Base-by-base conservation (phyloP, 2,888 invertebrate genomes). In the Lycophotia porphyrea region DNA sequence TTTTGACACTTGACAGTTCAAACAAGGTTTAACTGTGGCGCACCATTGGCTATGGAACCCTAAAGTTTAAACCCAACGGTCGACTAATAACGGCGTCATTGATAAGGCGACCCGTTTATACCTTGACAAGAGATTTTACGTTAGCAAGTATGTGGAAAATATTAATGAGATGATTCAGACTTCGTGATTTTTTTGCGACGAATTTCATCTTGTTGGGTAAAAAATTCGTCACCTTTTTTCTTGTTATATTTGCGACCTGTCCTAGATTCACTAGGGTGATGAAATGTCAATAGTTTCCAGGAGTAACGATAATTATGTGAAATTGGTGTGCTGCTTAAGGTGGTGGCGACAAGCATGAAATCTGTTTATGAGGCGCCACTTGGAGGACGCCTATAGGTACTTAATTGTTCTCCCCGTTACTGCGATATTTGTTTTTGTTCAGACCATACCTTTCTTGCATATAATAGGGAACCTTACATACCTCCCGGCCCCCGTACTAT, bases 61-160 rank as follows among this genome's bases (percentile, higher is more conserved):
- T 80, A 88, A 87, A 58, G 36, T 84, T 87, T 64, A 75, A 86
- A 63, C 47, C 0, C 72, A 88, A 86, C 82, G 72, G 75, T 69
- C 74, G n/a, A 74, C 68, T 75, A 49, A 74, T 87, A 87, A 87
- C 87, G 84, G 82, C 58, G 55, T 31, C 42, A 77, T 71, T 73
- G 82, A 80, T 80, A 81, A 72, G 36, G 61, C 42, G 24, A 36
- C 58, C 58, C 18, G 80, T 80, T 81, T 44, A 72, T n/a, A 18
- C 27, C 18, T 74, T 77, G 71, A 69, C 74, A 63, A 52, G 49
- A 31, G 31, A 58, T 55, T 74, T 78, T 52, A 71, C 21, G 11
- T 42, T 36, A 65, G 8, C 39, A 75, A 27, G 64, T 49, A 61
- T 36, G 47, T 61, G n/a, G 65, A 24, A 58, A 75, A 69, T 63